Percentiles rank a stretch among this genome's conserved stretches.
Evolutionary conservation across 2,113 vertebrate genomes (phyloP).

Genomic region (Syngnathus floridae): DNA sequence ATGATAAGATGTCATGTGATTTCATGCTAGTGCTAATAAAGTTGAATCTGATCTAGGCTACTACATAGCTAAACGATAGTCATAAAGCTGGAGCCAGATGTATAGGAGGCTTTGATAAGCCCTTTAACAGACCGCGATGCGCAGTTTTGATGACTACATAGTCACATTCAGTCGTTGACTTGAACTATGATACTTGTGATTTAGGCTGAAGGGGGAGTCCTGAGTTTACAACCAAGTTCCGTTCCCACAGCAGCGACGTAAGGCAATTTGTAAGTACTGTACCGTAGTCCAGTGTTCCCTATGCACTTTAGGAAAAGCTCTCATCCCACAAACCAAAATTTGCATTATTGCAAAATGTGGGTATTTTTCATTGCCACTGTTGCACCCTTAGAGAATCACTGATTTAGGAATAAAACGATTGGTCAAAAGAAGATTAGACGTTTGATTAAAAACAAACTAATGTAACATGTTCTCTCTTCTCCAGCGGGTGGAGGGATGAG

Average conservation of each 20-base stretch:
- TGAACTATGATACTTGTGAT: background rate
- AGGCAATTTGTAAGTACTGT: background rate
- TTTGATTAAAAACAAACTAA: background rate
- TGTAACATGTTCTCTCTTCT: conserved; percentile 4
- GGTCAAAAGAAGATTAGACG: too few relatives aligned
- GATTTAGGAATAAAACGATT: background rate
- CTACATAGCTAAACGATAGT: background rate
- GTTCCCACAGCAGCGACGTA: background rate
- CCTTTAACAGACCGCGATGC: background rate
- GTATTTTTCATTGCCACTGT: background rate
- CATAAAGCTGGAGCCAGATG: background rate
- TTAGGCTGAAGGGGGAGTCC: background rate
- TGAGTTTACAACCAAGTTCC: background rate
- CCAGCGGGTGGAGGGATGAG: conserved; percentile 74
- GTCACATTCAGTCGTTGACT: background rate
- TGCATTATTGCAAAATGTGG: too few relatives aligned
- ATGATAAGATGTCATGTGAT: background rate
- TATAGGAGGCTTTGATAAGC: too few relatives aligned
- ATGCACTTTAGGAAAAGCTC: background rate
- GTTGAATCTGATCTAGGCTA: conserved; percentile 8
- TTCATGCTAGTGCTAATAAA: background rate
- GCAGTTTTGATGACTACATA: background rate
- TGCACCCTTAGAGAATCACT: background rate
- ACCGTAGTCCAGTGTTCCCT: background rate
- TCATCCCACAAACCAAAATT: background rate